Conservation (phyloP, 2,888 invertebrate species). For the Cactoblastis cactorum region DNA sequence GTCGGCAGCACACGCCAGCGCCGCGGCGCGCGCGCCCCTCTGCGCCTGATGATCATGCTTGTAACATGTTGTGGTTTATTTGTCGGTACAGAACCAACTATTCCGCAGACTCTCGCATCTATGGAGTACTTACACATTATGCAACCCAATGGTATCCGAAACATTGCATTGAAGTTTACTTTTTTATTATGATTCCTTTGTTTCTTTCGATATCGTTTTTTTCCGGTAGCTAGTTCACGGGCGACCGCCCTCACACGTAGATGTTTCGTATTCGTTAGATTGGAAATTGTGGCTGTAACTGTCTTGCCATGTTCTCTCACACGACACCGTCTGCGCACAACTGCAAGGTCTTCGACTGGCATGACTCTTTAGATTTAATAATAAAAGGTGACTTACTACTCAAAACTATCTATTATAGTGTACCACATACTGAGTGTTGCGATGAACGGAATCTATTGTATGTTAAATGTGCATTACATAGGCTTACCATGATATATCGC, state of each 20-base stretch:
- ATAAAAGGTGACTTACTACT: slow-evolving; percentile 85
- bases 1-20: slow-evolving; percentile 18
- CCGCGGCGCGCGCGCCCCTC: slow-evolving; percentile 22
- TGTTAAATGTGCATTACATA: slow-evolving; percentile 59
- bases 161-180: slow-evolving; percentile 56
- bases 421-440: slow-evolving; percentile 54
- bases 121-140: slow-evolving; percentile 77
- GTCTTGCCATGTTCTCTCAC: slow-evolving; percentile 50
- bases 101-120: slow-evolving; percentile 75
- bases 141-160: slow-evolving; percentile 75
- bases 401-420: slow-evolving; percentile 78
- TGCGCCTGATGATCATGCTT: slow-evolving; percentile 54
- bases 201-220: slow-evolving; percentile 35
- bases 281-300: slow-evolving; percentile 76
- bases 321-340: slow-evolving; percentile 47
- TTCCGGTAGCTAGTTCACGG: slow-evolving; percentile 39
- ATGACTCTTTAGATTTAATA: slow-evolving; percentile 54
- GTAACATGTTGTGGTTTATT: slow-evolving; percentile 71
- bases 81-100: slow-evolving; percentile 75
- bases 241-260: slow-evolving; percentile 44
- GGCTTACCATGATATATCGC: slow-evolving; percentile 62
- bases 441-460: slow-evolving; percentile 43
- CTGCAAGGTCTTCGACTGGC: slow-evolving; percentile 42
- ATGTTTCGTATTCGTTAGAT: slow-evolving; percentile 40
- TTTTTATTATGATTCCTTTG: slow-evolving; percentile 26